These are phyloP conservation scores for Drosophila subquinaria DNA, from an alignment of 2,888 invertebrate genomes.

Conservation along the genomic window DNA sequence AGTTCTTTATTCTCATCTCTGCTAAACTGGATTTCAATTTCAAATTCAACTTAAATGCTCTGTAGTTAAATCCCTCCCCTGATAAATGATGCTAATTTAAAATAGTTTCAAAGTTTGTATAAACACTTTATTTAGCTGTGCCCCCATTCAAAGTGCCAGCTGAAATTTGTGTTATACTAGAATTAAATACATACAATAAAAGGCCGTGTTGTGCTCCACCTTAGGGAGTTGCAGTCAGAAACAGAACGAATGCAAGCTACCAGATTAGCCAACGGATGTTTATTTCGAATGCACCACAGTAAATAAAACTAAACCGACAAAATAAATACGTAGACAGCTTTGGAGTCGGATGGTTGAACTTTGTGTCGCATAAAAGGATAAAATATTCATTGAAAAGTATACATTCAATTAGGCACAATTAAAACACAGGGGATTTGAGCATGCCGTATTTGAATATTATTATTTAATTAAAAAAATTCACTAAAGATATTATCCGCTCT, in stretches of 20 bases:
- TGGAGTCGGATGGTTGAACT: neutral
- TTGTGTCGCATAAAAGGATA: neutral
- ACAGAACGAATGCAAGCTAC: constrained; percentile 19
- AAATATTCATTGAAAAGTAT: constrained; percentile 11
- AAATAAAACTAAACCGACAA: constrained; percentile 1
- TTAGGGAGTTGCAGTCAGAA: constrained; percentile 27
- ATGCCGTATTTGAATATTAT: neutral
- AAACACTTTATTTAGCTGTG: neutral
- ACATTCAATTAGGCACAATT: constrained; percentile 2
- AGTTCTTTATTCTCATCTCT: neutral
- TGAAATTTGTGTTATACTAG: constrained; percentile 15
- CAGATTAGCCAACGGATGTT: constrained; percentile 4
- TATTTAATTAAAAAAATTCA: neutral
- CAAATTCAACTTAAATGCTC: constrained; percentile 3
- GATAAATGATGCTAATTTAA: neutral
- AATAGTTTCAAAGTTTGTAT: constrained; percentile 15
- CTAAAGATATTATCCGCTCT: neutral
- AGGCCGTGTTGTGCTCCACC: constrained; percentile 21
- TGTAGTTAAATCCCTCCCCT: neutral
- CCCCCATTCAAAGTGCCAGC: constrained; percentile 24
- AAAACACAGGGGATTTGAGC: neutral
- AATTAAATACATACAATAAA: constrained; percentile 39
- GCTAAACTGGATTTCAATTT: neutral
- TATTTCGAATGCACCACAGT: constrained; percentile 3
- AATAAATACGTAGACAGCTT: neutral